Percentiles rank a stretch among this genome's conserved stretches.
These are phyloP conservation scores for Helogale parvula DNA, from an alignment of 2,113 vertebrate species.

Conservation along the genomic window DNA sequence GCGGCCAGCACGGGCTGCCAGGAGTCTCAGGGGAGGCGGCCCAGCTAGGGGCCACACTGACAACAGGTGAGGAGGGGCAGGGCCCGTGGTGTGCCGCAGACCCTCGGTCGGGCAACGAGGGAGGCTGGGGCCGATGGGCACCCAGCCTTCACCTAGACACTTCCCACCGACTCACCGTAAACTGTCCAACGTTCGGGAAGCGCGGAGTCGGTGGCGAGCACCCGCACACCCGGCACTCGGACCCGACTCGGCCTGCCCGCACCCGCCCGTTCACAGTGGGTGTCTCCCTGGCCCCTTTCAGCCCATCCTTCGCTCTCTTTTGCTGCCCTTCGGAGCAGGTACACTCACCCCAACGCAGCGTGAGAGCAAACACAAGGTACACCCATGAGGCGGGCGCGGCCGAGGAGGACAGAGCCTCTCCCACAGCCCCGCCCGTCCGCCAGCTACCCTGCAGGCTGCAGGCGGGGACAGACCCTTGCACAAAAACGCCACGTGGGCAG, in stretches of 20 bases:
- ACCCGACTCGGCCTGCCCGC: fast-evolving
- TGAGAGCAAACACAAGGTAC: neutral
- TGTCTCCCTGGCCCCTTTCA: neutral
- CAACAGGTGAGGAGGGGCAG: no score
- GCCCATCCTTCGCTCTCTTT: neutral
- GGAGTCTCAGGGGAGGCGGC: neutral
- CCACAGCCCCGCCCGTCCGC: fast-evolving
- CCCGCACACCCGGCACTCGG: neutral
- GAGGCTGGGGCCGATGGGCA: neutral
- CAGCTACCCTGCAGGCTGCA: neutral
- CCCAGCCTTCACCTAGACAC: neutral
- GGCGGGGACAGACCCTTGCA: neutral
- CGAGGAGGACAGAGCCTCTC: no score
- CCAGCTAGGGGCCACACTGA: neutral
- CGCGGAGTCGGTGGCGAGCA: fast-evolving
- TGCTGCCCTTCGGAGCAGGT: neutral
- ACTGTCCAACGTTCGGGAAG: neutral
- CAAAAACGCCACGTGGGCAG: neutral
- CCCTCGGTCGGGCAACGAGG: no score
- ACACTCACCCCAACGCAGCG: neutral
- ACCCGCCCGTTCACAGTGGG: neutral
- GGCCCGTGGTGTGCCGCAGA: neutral
- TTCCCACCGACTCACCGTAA: neutral
- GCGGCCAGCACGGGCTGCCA: fast-evolving
- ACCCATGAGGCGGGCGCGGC: neutral